Base-by-base conservation (phyloP, 2,113 vertebrate species). In the Dicrurus megarhynchus region DNA sequence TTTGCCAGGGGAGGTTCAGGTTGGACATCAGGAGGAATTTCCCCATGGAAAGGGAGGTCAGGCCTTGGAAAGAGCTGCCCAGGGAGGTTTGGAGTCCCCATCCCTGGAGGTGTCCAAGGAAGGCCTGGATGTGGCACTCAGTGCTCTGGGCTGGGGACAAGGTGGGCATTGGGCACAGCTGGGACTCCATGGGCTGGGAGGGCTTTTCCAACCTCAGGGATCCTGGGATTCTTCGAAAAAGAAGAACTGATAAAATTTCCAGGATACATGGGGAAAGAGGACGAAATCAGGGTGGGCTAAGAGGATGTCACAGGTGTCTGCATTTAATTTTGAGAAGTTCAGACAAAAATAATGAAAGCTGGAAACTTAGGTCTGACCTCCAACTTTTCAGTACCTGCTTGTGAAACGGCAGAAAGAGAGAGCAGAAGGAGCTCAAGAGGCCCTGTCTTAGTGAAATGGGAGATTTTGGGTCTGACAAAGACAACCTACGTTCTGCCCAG, bases 121-220 rank as follows among this genome's bases (percentile, higher is more conserved):
- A 20, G 3, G 6, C 0, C 39, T 59, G 60, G 60, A 30, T 0
- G 2, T 39, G 53, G 3, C 39, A 53, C 53, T 68, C 9, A 30
- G 60, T 1, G 53, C 46, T 26, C 61, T 68, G 77, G 33, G 60
- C 23, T 74, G 61, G 52, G 23, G 33, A 41, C 46, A 32, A 30
- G n/a, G 28, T 39, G 28, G 28, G 22, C 0, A 33, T 11, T 0
- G 1, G 23, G 0, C 69, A 82, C 2, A 59, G 24, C 0, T 22
- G 18, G n/a, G 28, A n/a, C 28, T 89, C 0, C 1, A 16, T 80
- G 30, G 1, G 16, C 53, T 47, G 3, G 5, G 55, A 76, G 26
- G 11, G 19, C 6, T 76, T 76, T 76, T 61, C 30, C 26, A 55
- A 4, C 10, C 30, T 27, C 6, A 41, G 0, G 9, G 27, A 33